These are phyloP conservation scores for Amblyraja radiata DNA, from an alignment of 2,797 vertebrate species.

Conservation along the genomic window DNA sequence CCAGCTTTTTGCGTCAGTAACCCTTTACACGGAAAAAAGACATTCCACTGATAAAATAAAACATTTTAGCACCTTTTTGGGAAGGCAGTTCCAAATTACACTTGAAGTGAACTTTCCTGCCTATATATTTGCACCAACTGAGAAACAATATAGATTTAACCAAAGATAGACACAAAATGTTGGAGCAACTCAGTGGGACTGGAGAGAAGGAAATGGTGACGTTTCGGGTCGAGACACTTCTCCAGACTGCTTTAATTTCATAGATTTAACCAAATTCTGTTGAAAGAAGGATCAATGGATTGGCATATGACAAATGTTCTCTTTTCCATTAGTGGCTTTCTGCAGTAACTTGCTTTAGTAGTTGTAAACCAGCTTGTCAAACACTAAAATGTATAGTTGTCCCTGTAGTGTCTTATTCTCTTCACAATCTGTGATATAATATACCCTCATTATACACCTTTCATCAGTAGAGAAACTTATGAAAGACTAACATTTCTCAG, in stretches of 20 bases:
- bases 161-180: too few species aligned
- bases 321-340: constrained; percentile 17
- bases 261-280: background rate
- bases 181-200: too few species aligned
- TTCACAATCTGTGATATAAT: background rate
- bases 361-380: background rate
- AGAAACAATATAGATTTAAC: background rate
- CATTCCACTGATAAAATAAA: background rate
- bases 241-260: background rate
- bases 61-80: background rate
- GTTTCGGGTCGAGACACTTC: too few species aligned
- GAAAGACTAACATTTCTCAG: background rate
- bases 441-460: background rate
- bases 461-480: background rate
- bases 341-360: background rate
- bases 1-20: background rate
- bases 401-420: background rate
- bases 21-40: background rate
- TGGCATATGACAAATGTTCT: constrained; percentile 2
- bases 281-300: background rate
- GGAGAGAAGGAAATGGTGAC: too few species aligned
- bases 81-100: background rate
- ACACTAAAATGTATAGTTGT: background rate
- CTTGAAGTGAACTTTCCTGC: background rate
- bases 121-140: background rate